Evolutionary conservation across 2,113 vertebrate species (phyloP), one percentile per base, ranked within the genome.

Genomic region (Rattus rattus): DNA sequence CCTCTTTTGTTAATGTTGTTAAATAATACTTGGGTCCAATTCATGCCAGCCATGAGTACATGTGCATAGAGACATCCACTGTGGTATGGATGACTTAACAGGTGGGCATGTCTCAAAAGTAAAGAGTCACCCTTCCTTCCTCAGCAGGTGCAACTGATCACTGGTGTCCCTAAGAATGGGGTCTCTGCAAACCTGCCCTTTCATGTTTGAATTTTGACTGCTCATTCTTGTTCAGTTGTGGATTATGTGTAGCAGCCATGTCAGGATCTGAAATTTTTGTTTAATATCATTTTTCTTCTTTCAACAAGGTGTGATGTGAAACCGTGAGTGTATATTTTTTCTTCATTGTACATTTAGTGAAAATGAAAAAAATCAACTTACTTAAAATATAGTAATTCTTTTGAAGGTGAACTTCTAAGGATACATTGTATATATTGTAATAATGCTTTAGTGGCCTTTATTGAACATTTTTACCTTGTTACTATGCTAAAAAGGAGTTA

Each of bases 151-250:
- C 39, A 47, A 65, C 26, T 33, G 26, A 12, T 65, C 43, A 65
- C 19, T 65, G 4, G 39, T 47, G 14, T 2, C 43, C 8, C 39
- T 24, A 30, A 85, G 26, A 65, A 4, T 65, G 8, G 3, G 2
- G 26, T 14, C 10, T 85, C 26, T 63, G 4, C 1, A 5, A 16
- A 8, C 0, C 8, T 43, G 1, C 8, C 1, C 26, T 19, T 85
- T 65, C 81, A 20, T 65, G 14, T 7, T 47, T 28, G 20, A 84
- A 10, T 47, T 63, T 63, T 43, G 20, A 26, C 59, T 28, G 13
- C 14, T 84, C 63, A 14, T 13, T 84, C 14, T 84, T 85, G 1
- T 63, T 65, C 4, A 33, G 16, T 33, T n/a, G 4, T 39, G 30
- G 54, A 33, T 59, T 59, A 17, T n/a, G 4, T 22, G 30, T 10